Conservation (phyloP, 2,113 vertebrate species). For the Mirounga angustirostris region DNA sequence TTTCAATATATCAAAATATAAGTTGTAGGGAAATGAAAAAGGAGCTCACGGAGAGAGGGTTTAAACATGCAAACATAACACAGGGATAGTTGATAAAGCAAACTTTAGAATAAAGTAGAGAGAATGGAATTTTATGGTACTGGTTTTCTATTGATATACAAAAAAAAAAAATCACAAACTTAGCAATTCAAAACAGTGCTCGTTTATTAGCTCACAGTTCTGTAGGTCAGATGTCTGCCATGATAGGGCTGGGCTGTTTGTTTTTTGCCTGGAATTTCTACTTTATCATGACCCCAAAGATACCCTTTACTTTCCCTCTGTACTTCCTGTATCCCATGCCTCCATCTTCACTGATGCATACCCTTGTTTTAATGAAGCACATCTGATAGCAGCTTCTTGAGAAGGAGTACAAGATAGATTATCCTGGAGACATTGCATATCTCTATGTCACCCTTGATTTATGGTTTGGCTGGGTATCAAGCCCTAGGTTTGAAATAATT, state of each 20-base stretch:
- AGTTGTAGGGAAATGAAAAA: neutral
- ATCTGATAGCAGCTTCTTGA: neutral
- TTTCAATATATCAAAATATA: neutral
- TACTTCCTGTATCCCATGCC: neutral
- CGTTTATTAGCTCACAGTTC: neutral
- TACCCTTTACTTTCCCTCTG: neutral
- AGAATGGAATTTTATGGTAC: neutral
- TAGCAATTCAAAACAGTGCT: neutral
- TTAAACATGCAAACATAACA: neutral
- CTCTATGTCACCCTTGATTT: neutral
- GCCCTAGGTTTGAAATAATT: neutral
- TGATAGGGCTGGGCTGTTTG: neutral
- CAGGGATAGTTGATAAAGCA: neutral
- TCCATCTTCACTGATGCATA: neutral
- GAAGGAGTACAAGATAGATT: neutral
- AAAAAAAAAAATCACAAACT: neutral
- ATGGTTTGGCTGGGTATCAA: constrained; percentile 10
- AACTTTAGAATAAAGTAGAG: neutral
- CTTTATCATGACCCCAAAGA: neutral
- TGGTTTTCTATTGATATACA: neutral
- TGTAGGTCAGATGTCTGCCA: neutral
- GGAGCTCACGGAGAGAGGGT: neutral
- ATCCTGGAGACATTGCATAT: neutral
- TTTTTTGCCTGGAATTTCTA: neutral
- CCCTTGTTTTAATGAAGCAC: neutral